Evolutionary conservation across 1,140 invertebrate genomes (phyloP).

Genomic region (Conus ventricosus): DNA sequence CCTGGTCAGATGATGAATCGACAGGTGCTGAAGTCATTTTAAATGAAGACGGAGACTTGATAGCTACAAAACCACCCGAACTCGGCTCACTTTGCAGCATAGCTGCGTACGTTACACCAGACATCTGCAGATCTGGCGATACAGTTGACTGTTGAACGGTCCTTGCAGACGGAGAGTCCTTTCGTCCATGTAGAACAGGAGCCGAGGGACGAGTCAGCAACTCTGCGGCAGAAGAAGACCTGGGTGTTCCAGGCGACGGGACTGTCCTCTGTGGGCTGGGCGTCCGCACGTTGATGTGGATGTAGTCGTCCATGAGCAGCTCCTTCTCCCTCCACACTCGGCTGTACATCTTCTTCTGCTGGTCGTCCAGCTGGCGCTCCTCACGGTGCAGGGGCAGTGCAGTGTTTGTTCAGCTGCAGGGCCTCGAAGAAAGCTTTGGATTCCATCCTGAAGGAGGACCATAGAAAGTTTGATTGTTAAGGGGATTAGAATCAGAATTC

Average conservation of each 20-base stretch:
- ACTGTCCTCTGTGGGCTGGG: background rate
- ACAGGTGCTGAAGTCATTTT: too few species aligned
- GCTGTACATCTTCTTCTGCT: slow-evolving; percentile 17
- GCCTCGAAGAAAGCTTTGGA: slow-evolving; percentile 17
- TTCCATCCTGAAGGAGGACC: background rate
- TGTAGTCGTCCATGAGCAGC: slow-evolving; percentile 28
- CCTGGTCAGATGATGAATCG: too few species aligned
- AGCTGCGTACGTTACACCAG: too few species aligned
- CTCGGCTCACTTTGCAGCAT: too few species aligned
- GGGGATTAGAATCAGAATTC: background rate
- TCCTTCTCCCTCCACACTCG: slow-evolving; percentile 12
- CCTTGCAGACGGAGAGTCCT: background rate
- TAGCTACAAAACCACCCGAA: too few species aligned
- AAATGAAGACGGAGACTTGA: too few species aligned
- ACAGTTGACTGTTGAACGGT: background rate
- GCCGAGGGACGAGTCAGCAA: background rate
- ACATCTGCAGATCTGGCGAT: too few species aligned
- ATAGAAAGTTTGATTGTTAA: background rate
- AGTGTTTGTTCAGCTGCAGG: slow-evolving; percentile 16
- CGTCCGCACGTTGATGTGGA: slow-evolving; percentile 24
- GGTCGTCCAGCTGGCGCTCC: background rate
- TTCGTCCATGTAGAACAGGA: background rate
- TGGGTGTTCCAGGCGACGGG: background rate
- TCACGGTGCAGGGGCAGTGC: background rate
- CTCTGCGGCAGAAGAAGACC: background rate